Percentiles rank a stretch among this genome's conserved stretches.
Conservation (phyloP, 2,797 vertebrate species). For the Anableps anableps region DNA sequence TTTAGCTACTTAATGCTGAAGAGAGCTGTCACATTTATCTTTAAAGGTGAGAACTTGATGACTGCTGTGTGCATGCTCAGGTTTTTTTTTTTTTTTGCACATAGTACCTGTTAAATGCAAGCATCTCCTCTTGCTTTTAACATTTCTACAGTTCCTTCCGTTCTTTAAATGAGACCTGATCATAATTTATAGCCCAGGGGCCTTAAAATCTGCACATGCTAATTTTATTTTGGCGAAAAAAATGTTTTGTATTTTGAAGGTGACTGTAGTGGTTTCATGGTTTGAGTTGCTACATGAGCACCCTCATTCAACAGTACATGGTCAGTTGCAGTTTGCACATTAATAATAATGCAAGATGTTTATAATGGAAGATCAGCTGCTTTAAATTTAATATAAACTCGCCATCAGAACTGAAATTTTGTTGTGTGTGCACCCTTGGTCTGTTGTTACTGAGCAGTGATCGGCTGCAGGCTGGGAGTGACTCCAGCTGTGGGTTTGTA, state of each 20-base stretch:
- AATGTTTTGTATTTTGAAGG: background rate
- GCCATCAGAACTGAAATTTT: background rate
- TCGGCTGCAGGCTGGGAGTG: background rate
- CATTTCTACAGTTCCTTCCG: background rate
- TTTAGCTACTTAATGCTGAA: background rate
- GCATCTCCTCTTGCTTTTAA: background rate
- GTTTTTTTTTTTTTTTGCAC: background rate
- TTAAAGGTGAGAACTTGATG: background rate
- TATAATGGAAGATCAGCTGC: background rate
- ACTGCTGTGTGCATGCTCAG: background rate
- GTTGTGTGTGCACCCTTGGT: background rate
- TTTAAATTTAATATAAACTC: background rate
- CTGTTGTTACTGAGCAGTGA: background rate
- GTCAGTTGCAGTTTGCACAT: background rate
- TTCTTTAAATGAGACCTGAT: background rate
- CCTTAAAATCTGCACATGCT: background rate
- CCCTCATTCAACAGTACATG: background rate
- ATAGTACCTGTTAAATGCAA: background rate
- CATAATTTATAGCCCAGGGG: background rate
- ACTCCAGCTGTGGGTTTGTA: background rate
- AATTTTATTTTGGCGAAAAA: background rate
- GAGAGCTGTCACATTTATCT: background rate
- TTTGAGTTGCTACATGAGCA: background rate
- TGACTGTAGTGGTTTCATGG: background rate
- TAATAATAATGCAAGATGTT: background rate